Conservation (phyloP, 1,140 invertebrate species). For the Leptopilina boulardi region DNA sequence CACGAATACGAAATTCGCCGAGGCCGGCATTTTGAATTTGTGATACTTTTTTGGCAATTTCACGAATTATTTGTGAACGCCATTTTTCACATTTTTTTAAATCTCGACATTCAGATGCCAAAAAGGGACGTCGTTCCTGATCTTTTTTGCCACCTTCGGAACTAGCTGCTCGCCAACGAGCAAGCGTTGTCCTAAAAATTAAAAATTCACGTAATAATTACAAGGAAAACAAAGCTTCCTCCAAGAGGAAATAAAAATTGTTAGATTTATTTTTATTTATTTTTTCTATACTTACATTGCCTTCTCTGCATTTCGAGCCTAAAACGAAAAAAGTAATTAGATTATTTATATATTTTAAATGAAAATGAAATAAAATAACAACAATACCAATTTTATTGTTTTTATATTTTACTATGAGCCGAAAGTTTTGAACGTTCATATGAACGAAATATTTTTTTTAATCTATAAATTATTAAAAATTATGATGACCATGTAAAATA, state of each 20-base stretch:
- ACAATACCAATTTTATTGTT: too few relatives aligned
- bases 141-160: slow-evolving; percentile 86
- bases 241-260: too few relatives aligned
- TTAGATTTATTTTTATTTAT: neutral
- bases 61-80: slow-evolving; percentile 96
- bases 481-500: too few relatives aligned
- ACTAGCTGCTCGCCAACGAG: slow-evolving; percentile 94
- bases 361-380: too few relatives aligned
- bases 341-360: neutral
- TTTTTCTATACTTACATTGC: slow-evolving; percentile 84
- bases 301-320: slow-evolving; percentile 90
- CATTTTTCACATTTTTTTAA: slow-evolving; percentile 95
- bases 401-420: too few relatives aligned
- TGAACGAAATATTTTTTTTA: too few relatives aligned
- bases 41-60: slow-evolving; percentile 99
- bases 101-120: slow-evolving; percentile 95
- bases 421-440: too few relatives aligned
- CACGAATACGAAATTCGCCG: slow-evolving; percentile 97
- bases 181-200: slow-evolving; percentile 90
- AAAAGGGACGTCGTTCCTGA: slow-evolving; percentile 91
- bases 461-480: too few relatives aligned
- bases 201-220: neutral
- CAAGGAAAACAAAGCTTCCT: too few relatives aligned
- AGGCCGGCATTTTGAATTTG: slow-evolving; percentile 99
- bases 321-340: slow-evolving; percentile 45